Base-by-base conservation (phyloP, 2,888 invertebrate species). In the Drosophila dives region DNA sequence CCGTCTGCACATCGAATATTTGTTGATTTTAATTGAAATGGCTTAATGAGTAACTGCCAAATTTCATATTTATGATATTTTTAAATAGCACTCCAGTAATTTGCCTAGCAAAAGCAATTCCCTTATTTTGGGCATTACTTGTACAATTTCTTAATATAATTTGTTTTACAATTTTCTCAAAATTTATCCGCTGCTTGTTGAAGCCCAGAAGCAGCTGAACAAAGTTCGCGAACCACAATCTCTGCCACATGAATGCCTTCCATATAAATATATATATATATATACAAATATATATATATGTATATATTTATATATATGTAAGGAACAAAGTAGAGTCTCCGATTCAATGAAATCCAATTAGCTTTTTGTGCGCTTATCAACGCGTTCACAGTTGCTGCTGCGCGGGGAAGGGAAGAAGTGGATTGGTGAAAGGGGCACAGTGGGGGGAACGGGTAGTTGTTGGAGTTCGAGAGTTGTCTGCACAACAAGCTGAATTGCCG, bases 311-410 rank as follows among this genome's bases (percentile, higher is more conserved):
- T 29, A 29, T 48, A 4, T 32, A 32, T 38, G 34, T 54, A 33
- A 33, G 17, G 49, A 29, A 29, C 38, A 56, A 56, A n/a, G 20
- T 32, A 33, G 12, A 34, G 58, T 32, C 56, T 64, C 48, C 63
- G 60, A 78, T 80, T 71, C 73, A 81, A 75, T 83, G 73, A 69
- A 89, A 89, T 88, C 80, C 83, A 87, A 89, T 87, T 88, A 89
- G 78, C 80, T 79, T 87, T 73, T 66, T 62, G 67, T 53, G 74
- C 64, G 76, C 76, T 85, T 87, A 86, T 81, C 88, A 89, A 83
- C 81, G 77, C 86, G 72, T 67, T 75, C 75, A 65, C 82, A 80
- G 71, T 75, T 36, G 54, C 63, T 53, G 8, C 38, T 23, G 26
- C 3, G 23, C 3, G 23, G 42, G 29, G 12, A 10, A 23, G n/a